Conservation (phyloP, 2,797 vertebrate genomes). For the Eulemur albifrons region DNA sequence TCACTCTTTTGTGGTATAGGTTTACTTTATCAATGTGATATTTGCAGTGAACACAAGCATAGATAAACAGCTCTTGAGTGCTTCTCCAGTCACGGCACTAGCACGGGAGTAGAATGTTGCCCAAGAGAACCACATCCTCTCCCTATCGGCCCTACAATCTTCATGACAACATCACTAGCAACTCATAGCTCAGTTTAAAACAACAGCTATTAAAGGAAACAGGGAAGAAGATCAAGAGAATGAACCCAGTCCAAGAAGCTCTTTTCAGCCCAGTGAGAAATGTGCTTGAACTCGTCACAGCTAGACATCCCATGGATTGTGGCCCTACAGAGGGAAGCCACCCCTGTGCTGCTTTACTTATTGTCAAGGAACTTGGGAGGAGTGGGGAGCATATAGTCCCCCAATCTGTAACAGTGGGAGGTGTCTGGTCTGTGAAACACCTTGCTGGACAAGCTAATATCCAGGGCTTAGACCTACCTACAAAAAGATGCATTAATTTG, state of each 20-base stretch:
- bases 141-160: not conserved
- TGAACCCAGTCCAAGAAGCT: not conserved
- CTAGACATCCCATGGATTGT: not conserved
- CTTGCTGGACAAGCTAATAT: not conserved
- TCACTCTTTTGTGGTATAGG: not conserved
- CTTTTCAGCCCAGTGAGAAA: not conserved
- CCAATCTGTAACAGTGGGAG: not conserved
- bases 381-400: not conserved
- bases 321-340: not conserved
- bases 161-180: not conserved
- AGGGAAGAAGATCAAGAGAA: not conserved
- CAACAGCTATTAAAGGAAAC: not conserved
- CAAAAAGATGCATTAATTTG: not conserved
- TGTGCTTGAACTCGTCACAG: not conserved
- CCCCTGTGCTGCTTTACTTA: not conserved
- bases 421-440: not conserved
- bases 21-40: not conserved
- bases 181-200: not conserved
- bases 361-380: not conserved
- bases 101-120: not conserved
- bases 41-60: not conserved
- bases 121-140: not conserved
- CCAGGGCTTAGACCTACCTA: not conserved
- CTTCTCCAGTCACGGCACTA: not conserved
- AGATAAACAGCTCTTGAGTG: not conserved